Percentiles rank a stretch among this genome's conserved stretches.
Evolutionary conservation across 1,140 invertebrate genomes (phyloP).

Genomic region (Leptopilina boulardi): DNA sequence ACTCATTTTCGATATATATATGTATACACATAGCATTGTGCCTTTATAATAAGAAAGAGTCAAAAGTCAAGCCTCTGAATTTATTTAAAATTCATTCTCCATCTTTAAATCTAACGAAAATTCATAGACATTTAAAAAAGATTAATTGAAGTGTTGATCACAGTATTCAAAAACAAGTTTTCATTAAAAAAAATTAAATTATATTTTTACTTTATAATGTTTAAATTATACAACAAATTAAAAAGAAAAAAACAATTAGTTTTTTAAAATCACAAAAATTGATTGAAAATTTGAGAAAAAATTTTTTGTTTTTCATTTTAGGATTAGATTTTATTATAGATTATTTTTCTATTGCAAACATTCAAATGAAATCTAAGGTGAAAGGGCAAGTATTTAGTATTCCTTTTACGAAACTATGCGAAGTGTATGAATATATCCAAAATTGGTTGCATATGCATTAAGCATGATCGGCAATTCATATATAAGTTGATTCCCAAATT

Average conservation of each 20-base stretch:
- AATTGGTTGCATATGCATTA: constrained; percentile 32
- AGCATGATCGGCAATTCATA: constrained; percentile 18
- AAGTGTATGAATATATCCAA: background rate
- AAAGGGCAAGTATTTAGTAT: constrained; percentile 13
- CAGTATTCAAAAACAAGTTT: background rate
- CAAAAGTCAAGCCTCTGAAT: constrained; percentile 52
- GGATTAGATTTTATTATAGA: background rate
- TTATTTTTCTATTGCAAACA: background rate
- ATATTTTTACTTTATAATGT: too few species aligned
- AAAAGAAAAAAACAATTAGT: too few species aligned
- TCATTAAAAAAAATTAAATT: too few species aligned
- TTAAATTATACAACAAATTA: too few species aligned
- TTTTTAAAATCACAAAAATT: too few species aligned
- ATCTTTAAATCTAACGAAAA: background rate
- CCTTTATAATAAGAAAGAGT: constrained; percentile 48
- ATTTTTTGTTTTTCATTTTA: background rate
- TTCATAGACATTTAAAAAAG: background rate
- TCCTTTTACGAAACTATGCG: background rate
- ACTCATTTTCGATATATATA: too few species aligned
- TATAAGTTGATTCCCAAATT: constrained; percentile 18
- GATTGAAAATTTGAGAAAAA: background rate
- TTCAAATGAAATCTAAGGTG: background rate
- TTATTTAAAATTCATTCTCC: constrained; percentile 37
- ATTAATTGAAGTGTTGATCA: too few species aligned
- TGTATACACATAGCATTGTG: too few species aligned